Evolutionary conservation across 2,888 invertebrate genomes (phyloP).

Genomic region (Tiliacea aurago): DNA sequence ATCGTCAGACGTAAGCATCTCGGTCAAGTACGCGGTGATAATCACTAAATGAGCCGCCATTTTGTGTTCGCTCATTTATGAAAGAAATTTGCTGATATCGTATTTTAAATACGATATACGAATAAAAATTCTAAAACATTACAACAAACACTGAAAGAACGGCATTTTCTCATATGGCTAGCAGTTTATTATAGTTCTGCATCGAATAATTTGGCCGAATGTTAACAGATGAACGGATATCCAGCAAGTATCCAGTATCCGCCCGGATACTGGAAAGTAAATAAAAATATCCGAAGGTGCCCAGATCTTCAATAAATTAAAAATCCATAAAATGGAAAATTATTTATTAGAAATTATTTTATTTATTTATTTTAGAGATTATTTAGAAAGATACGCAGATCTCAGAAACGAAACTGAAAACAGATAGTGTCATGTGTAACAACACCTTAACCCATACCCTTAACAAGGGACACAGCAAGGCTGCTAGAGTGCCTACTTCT

Average conservation of each 20-base stretch:
- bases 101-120: too few relatives aligned
- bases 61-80: conserved; percentile 42
- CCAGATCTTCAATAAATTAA: background rate
- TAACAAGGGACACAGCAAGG: background rate
- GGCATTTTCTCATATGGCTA: too few relatives aligned
- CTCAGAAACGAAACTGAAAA: background rate
- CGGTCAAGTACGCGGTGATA: conserved; percentile 49
- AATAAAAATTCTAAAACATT: background rate
- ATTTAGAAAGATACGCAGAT: too few relatives aligned
- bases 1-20: conserved; percentile 48
- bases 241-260: conserved; percentile 1
- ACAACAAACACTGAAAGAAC: background rate
- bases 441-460: background rate
- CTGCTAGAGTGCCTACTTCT: background rate
- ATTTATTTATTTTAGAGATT: too few relatives aligned
- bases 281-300: background rate
- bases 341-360: too few relatives aligned
- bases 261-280: conserved; percentile 1
- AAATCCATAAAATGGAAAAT: background rate
- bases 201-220: background rate
- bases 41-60: conserved; percentile 55
- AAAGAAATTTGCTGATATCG: conserved; percentile 14
- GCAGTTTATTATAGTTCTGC: background rate
- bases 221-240: background rate
- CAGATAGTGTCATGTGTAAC: background rate